Base-by-base conservation (phyloP, 2,888 invertebrate species). In the Papilio protenor region DNA sequence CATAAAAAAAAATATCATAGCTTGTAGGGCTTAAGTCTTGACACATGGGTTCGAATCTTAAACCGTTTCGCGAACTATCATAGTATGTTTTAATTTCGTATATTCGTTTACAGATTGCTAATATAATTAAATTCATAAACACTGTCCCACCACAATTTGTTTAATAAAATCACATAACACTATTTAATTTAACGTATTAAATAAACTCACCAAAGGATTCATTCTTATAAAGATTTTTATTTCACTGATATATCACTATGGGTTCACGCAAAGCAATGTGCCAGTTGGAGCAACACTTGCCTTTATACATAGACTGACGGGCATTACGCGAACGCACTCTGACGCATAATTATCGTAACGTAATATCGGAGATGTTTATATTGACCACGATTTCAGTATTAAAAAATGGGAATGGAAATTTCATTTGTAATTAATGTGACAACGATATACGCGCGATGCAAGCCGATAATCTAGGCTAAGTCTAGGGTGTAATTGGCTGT, bases 261-360 rank as follows among this genome's bases (percentile, higher is more conserved):
- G 61, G 33, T 21, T 64, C 70, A 75, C 74, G 18, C 8, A 40
- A 45, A 12, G 27, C 23, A 61, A 52, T 77, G 70, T 49, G 49
- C 52, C 21, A 10, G 16, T 18, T 5, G 23, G n/a, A n/a, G 61
- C 21, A 52, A 23, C 12, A 5, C 40, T 21, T 27, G 74, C 81
- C 80, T 83, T 82, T 83, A 83, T 82, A 83, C 75, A 49, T 40
- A 49, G 23, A 18, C 75, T 79, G 78, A 78, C 45, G 78, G 80
- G 77, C 81, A 81, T 82, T 81, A 82, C 81, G 79, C 77, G 75
- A 69, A 69, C 45, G 64, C 55, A 52, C 61, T 71, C 76, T 78
- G 76, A 80, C 79, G 79, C 80, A 78, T 79, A 78, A 82, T 81
- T 79, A 73, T 71, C 21, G 21, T 69, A 73, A 57, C 59, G 77